Evolutionary conservation across 2,113 vertebrate species (phyloP).

Genomic region (Tragulus kanchil): DNA sequence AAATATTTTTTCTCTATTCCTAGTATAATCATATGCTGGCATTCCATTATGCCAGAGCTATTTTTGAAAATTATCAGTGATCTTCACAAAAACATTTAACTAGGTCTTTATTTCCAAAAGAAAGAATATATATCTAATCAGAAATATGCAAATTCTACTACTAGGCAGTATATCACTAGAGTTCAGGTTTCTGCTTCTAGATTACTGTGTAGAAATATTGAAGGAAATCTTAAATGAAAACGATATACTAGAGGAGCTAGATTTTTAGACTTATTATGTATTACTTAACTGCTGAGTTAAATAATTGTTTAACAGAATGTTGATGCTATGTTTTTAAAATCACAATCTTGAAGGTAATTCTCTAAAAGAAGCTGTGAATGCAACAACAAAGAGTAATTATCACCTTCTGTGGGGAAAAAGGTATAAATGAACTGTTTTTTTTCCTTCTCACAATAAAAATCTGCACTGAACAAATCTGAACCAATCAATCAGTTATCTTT

Average conservation of each 20-base stretch:
- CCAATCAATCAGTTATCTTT: conserved; percentile 44
- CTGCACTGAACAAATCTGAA: conserved; percentile 16
- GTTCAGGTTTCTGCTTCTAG: conserved; percentile 24
- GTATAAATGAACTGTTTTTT: conserved; percentile 23
- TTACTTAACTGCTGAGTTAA: not conserved
- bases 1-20: conserved; percentile 10
- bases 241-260: not conserved
- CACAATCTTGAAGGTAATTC: conserved; percentile 48
- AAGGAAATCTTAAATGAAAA: conserved; percentile 6
- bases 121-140: not conserved
- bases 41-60: not conserved
- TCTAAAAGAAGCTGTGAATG: conserved; percentile 23
- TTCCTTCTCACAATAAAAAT: conserved; percentile 57
- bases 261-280: not conserved
- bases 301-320: not conserved
- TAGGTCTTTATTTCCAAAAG: conserved; percentile 34
- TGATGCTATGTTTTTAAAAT: conserved; percentile 18
- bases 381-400: conserved; percentile 50
- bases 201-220: not conserved
- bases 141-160: not conserved
- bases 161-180: not conserved
- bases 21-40: conserved; percentile 17
- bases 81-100: not conserved
- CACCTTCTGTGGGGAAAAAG: not conserved
- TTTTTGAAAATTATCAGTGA: conserved; percentile 32